A percentile compares a stretch with the other conserved stretches of the same genome.
Evolutionary conservation across 2,888 invertebrate genomes (phyloP).

Genomic region (Brachyopa scutellaris): DNA sequence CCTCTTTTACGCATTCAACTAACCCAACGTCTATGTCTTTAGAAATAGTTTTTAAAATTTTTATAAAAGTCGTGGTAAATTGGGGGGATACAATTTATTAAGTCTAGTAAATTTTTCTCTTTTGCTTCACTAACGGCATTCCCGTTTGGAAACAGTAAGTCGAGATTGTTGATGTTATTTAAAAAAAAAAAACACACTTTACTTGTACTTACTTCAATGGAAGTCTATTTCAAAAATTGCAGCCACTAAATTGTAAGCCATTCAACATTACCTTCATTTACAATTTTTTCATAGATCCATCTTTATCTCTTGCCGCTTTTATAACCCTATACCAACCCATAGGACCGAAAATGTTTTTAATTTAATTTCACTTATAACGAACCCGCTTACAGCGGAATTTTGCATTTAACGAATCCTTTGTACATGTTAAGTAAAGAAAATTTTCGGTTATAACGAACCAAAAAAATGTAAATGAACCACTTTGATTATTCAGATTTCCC

Average conservation of each 20-base stretch:
- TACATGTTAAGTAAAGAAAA: no score
- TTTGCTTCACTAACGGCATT: conserved; percentile 15
- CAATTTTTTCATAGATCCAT: conserved; percentile 2
- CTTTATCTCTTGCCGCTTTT: conserved; percentile 7
- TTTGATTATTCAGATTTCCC: neutral
- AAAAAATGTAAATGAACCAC: no score
- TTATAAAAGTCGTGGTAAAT: conserved; percentile 12
- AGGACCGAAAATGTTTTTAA: neutral
- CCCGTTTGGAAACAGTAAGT: neutral
- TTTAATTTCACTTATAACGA: no score
- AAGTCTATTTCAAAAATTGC: conserved; percentile 2
- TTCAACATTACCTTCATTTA: neutral
- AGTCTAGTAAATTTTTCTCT: conserved; percentile 10
- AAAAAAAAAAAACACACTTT: no score
- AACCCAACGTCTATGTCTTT: neutral
- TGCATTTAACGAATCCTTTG: no score
- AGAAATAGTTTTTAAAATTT: neutral
- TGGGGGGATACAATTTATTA: neutral
- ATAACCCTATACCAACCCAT: conserved; percentile 12
- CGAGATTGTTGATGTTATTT: no score
- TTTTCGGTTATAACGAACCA: no score
- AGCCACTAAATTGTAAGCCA: no score
- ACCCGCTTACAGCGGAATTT: no score
- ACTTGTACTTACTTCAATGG: no score
- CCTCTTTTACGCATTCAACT: neutral